Evolutionary conservation across 2,888 invertebrate species (phyloP).

Genomic region (Epinotia ramella): DNA sequence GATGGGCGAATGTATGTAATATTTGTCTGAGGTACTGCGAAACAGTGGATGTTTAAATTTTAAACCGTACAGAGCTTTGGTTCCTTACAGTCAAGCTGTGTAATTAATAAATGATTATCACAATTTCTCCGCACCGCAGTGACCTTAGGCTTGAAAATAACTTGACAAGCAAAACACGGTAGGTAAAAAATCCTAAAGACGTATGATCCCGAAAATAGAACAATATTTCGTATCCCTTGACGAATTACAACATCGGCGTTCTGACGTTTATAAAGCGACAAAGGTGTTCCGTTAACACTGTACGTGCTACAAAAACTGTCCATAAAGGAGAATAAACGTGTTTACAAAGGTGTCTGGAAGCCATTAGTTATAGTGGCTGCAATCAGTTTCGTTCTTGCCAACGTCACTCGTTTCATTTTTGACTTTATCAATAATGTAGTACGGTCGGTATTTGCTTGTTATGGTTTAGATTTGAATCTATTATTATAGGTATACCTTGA

Average conservation of each 20-base stretch:
- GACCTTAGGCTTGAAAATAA: too few species aligned
- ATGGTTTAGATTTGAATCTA: background rate
- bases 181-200: background rate
- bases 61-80: too few species aligned
- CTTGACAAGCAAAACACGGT: too few species aligned
- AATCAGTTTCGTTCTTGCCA: background rate
- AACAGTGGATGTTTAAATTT: too few species aligned
- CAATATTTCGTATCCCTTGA: background rate
- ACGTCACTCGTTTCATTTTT: background rate
- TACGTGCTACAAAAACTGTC: constrained; percentile 17
- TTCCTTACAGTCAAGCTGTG: too few species aligned
- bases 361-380: constrained; percentile 18
- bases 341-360: constrained; percentile 28
- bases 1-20: too few species aligned
- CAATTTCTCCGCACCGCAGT: too few species aligned
- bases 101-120: too few species aligned
- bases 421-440: background rate
- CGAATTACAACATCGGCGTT: background rate
- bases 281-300: background rate
- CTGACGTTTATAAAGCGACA: constrained; percentile 23
- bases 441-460: background rate
- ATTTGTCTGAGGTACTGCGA: too few species aligned
- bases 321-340: constrained; percentile 14
- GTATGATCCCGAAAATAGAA: background rate
- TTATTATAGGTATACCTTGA: background rate